Conservation (phyloP, 2,797 vertebrate genomes). For the Decapterus maruadsi region DNA sequence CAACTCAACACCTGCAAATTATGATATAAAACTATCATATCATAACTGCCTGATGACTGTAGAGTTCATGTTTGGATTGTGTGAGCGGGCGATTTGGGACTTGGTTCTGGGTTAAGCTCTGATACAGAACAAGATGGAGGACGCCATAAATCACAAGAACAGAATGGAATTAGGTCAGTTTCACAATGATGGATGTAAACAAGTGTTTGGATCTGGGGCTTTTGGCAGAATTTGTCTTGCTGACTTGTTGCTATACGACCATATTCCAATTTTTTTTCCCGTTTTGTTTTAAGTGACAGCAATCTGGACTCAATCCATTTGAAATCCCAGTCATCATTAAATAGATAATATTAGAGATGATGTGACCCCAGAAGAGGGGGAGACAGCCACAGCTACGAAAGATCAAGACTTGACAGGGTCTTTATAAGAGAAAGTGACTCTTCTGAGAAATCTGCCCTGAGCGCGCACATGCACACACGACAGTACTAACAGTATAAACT, state of each 20-base stretch:
- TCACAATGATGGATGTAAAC: slow-evolving; percentile 14
- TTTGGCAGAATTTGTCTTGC: not conserved
- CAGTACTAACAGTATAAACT: slow-evolving; percentile 32
- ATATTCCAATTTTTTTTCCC: not conserved
- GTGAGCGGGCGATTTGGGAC: too few relatives aligned
- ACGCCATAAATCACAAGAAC: not conserved
- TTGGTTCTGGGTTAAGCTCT: not conserved
- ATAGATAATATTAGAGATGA: not conserved
- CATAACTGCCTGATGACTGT: not conserved
- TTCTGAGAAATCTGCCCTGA: slow-evolving; percentile 12
- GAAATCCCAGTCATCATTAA: not conserved
- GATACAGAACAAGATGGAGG: slow-evolving; percentile 5
- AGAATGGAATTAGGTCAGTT: slow-evolving; percentile 9
- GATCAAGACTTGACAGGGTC: slow-evolving; percentile 2
- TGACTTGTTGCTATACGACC: not conserved
- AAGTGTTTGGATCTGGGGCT: not conserved
- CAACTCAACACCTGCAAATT: too few relatives aligned
- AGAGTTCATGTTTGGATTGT: not conserved
- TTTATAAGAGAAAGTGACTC: slow-evolving; percentile 15
- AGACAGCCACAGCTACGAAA: slow-evolving; percentile 8
- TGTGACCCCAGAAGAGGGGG: slow-evolving; percentile 8
- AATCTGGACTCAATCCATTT: not conserved
- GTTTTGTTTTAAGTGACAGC: not conserved
- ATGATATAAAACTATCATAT: too few relatives aligned
- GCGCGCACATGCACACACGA: slow-evolving; percentile 6